phyloP scores from a whole-genome alignment of 2,113 vertebrate species.

The Epinephelus moara region DNA sequence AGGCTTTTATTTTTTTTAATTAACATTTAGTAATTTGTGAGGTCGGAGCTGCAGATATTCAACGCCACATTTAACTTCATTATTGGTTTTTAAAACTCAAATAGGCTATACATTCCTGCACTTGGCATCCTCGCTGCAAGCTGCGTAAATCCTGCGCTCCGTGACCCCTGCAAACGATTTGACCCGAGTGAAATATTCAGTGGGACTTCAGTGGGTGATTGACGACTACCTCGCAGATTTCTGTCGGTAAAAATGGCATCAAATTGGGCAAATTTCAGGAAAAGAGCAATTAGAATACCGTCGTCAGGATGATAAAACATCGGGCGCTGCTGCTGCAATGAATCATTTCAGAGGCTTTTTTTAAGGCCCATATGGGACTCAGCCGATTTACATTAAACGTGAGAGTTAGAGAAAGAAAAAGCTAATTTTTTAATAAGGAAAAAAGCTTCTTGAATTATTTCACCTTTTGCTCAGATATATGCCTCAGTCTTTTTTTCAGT shows the following conservation, averaged over 20 bases:
- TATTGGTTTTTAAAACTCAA: not conserved
- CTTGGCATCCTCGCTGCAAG: not conserved
- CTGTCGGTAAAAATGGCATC: slow-evolving; percentile 29
- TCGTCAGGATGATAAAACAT: slow-evolving; percentile 11
- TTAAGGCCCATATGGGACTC: too few relatives aligned
- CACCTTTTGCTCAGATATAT: not conserved
- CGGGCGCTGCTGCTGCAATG: not conserved
- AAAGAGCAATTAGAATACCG: slow-evolving; percentile 1
- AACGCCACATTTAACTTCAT: too few relatives aligned
- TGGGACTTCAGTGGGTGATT: slow-evolving; percentile 36
- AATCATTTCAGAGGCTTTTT: not conserved
- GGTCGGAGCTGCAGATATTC: not conserved
- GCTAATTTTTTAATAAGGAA: not conserved
- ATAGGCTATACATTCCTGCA: not conserved
- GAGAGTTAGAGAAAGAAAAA: not conserved
- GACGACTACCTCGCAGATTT: slow-evolving; percentile 17
- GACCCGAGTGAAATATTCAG: slow-evolving; percentile 37
- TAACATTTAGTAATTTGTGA: not conserved
- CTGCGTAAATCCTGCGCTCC: slow-evolving; percentile 35
- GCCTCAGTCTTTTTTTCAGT: not conserved
- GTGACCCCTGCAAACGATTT: slow-evolving; percentile 56
- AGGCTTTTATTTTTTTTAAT: not conserved
- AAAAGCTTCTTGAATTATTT: not conserved
- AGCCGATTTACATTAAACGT: not conserved
- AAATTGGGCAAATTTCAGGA: slow-evolving; percentile 25